A percentile compares a stretch with the other conserved stretches of the same genome.
Evolutionary conservation across 1,140 invertebrate genomes (phyloP).

Genomic region (Drosophila athabasca): DNA sequence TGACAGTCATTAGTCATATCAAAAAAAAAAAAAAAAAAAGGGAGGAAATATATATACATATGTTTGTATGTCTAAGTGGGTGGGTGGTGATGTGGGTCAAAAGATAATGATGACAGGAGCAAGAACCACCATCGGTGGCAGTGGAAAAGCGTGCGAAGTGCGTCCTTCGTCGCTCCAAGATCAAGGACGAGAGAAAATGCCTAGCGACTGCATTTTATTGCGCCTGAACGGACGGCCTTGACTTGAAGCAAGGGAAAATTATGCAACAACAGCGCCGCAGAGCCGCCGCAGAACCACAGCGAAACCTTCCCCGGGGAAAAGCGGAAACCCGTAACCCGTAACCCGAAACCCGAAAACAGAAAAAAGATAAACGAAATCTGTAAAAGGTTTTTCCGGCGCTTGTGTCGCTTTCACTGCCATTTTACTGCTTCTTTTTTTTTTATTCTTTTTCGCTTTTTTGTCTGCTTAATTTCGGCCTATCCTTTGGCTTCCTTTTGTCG

Average conservation of each 20-base stretch:
- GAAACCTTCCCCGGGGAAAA: background rate
- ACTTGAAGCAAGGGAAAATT: conserved; percentile 20
- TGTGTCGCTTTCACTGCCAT: too few relatives aligned
- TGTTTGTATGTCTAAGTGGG: conserved; percentile 26
- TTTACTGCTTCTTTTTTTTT: conserved; percentile 10
- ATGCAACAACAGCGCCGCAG: conserved; percentile 37
- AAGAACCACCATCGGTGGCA: background rate
- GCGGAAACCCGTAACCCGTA: background rate
- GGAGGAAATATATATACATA: too few relatives aligned
- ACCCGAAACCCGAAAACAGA: background rate
- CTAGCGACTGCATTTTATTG: conserved; percentile 37
- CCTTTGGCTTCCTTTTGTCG: conserved; percentile 40
- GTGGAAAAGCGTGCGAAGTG: conserved; percentile 46
- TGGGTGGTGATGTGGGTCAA: conserved; percentile 49
- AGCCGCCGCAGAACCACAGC: conserved; percentile 9
- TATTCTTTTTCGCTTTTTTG: background rate
- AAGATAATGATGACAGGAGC: conserved; percentile 64
- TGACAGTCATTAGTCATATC: conserved; percentile 77
- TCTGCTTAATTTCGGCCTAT: conserved; percentile 19
- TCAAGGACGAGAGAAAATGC: conserved; percentile 39
- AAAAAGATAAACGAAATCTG: conserved; percentile 42
- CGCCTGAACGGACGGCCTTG: background rate
- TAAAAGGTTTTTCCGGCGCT: conserved; percentile 35
- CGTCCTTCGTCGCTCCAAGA: conserved; percentile 32
- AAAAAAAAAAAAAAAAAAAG: conserved; percentile 23